These are phyloP conservation scores for Geopemphigus sp. DNA, from an alignment of 1,140 invertebrate genomes.

Conservation along the genomic window DNA sequence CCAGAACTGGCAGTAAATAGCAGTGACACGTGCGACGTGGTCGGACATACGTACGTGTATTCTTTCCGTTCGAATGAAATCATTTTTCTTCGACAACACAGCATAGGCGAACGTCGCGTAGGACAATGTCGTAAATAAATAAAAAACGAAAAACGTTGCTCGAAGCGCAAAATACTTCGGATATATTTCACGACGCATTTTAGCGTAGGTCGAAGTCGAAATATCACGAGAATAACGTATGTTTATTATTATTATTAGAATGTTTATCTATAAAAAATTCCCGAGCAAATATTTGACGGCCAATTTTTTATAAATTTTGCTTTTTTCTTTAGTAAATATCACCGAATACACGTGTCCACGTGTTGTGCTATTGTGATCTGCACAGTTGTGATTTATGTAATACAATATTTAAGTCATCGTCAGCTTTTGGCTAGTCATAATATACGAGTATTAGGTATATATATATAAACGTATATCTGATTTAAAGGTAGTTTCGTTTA, in stretches of 20 bases:
- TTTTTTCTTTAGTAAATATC: no score
- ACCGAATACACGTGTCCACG: no score
- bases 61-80: neutral
- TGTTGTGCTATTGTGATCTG: no score
- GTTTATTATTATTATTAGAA: neutral
- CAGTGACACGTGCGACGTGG: slow-evolving; percentile 3
- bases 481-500: no score
- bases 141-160: neutral
- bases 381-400: no score
- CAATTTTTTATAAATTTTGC: no score
- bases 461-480: no score
- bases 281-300: no score
- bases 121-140: neutral
- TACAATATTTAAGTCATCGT: no score
- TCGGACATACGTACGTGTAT: neutral
- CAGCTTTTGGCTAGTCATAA: no score
- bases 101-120: neutral
- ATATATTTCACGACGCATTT: neutral
- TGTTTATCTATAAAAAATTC: no score
- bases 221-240: neutral
- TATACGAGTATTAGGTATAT: no score
- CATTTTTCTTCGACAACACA: neutral
- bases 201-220: neutral
- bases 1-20: slow-evolving; percentile 18
- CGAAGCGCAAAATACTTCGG: neutral